phyloP scores from a whole-genome alignment of 1,140 invertebrate genomes.

The Anagrus nilaparvatae region DNA sequence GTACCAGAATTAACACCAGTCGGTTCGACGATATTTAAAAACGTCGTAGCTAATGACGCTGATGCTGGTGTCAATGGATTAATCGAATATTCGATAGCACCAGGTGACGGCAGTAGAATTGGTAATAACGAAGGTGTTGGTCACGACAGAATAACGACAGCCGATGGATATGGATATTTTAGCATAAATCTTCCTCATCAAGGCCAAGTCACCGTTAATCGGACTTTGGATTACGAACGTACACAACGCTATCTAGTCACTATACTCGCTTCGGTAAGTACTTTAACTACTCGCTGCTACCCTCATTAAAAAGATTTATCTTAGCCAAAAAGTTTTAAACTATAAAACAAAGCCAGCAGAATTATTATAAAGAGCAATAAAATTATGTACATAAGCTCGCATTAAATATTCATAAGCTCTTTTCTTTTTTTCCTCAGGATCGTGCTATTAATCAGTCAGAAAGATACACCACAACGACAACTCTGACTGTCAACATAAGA shows the following conservation, averaged over 20 bases:
- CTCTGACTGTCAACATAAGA: conserved; percentile 72
- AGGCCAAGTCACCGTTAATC: conserved; percentile 80
- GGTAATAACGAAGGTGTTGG: conserved; percentile 49
- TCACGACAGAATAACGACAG: conserved; percentile 48
- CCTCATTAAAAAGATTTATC: not conserved
- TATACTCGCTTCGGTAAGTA: conserved; percentile 78
- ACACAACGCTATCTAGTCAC: conserved; percentile 82
- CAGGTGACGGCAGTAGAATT: conserved; percentile 43
- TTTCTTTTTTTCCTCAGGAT: conserved; percentile 61
- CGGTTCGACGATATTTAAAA: conserved; percentile 76
- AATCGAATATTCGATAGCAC: conserved; percentile 65
- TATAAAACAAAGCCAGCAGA: no score
- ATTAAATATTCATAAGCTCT: no score
- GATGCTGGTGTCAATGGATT: conserved; percentile 81
- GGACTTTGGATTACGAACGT: conserved; percentile 79
- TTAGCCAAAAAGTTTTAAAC: no score
- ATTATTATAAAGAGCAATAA: no score
- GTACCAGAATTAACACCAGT: conserved; percentile 84
- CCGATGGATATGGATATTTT: conserved; percentile 73
- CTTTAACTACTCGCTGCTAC: conserved; percentile 6
- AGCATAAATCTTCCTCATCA: conserved; percentile 80
- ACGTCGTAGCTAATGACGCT: conserved; percentile 70
- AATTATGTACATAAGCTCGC: no score
- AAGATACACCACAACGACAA: conserved; percentile 70
- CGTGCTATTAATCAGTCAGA: conserved; percentile 64